phyloP scores from a whole-genome alignment of 2,113 vertebrate genomes.

The Petromus typicus region DNA sequence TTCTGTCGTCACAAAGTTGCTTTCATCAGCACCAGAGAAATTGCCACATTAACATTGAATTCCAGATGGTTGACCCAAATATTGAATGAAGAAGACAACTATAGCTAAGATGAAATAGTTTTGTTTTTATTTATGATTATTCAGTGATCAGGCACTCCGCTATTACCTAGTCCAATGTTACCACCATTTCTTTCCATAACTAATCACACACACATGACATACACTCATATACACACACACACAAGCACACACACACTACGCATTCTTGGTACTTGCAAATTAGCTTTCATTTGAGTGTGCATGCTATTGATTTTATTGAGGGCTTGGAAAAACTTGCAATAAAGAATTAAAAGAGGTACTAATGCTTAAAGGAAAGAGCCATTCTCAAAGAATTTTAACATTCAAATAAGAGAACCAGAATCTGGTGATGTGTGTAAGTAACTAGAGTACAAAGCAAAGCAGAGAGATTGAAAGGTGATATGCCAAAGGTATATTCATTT shows the following conservation, averaged over 20 bases:
- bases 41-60: not conserved
- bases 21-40: not conserved
- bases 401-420: not conserved
- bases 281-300: not conserved
- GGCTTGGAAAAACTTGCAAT: not conserved
- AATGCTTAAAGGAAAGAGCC: not conserved
- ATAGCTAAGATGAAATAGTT: not conserved
- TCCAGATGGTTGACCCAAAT: not conserved
- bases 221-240: not conserved
- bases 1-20: not conserved
- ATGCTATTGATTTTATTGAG: not conserved
- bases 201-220: not conserved
- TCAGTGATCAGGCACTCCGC: not conserved
- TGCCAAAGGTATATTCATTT: not conserved
- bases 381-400: not conserved
- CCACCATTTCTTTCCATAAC: not conserved
- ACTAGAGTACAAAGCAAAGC: not conserved
- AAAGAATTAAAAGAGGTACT: not conserved
- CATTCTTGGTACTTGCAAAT: not conserved
- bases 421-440: rapidly evolving
- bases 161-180: not conserved
- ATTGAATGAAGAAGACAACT: not conserved
- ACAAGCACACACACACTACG: not conserved
- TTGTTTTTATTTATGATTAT: not conserved
- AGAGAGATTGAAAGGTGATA: not conserved